A percentile compares a stretch with the other conserved stretches of the same genome.
phyloP scores from a whole-genome alignment of 2,113 vertebrate genomes.

The Brachirus orientalis region DNA sequence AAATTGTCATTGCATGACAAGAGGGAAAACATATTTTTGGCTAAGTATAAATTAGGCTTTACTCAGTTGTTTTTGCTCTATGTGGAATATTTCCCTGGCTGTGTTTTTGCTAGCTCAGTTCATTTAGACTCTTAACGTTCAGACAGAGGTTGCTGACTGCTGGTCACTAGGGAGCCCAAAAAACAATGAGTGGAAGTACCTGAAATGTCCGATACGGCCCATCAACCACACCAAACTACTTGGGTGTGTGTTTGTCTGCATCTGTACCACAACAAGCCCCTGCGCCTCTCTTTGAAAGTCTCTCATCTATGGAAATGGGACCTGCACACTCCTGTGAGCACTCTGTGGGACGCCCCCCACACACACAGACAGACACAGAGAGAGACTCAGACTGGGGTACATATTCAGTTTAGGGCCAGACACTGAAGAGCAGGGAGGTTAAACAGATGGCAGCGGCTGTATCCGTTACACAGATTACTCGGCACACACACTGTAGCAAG shows the following conservation, averaged over 20 bases:
- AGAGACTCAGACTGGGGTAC: conserved; percentile 21
- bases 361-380: conserved; percentile 32
- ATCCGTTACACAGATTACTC: conserved; percentile 61
- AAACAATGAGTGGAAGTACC: conserved; percentile 37
- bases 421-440: conserved; percentile 62
- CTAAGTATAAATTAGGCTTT: too few species aligned
- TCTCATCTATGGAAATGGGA: conserved; percentile 63
- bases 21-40: too few species aligned
- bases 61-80: not conserved
- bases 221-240: conserved; percentile 47
- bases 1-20: too few species aligned
- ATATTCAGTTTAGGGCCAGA: conserved; percentile 38
- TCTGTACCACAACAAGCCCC: conserved; percentile 31
- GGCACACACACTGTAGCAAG: conserved; percentile 13
- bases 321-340: conserved; percentile 54
- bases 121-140: conserved; percentile 39
- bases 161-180: conserved; percentile 46
- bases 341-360: conserved; percentile 38
- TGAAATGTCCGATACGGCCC: conserved; percentile 39
- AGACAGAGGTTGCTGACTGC: conserved; percentile 30
- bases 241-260: conserved; percentile 37
- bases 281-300: conserved; percentile 43
- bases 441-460: conserved; percentile 75
- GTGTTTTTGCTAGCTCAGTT: conserved; percentile 36
- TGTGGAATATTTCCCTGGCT: not conserved